These are phyloP conservation scores for Thalpophila matura DNA, from an alignment of 2,888 invertebrate species.

Conservation along the genomic window DNA sequence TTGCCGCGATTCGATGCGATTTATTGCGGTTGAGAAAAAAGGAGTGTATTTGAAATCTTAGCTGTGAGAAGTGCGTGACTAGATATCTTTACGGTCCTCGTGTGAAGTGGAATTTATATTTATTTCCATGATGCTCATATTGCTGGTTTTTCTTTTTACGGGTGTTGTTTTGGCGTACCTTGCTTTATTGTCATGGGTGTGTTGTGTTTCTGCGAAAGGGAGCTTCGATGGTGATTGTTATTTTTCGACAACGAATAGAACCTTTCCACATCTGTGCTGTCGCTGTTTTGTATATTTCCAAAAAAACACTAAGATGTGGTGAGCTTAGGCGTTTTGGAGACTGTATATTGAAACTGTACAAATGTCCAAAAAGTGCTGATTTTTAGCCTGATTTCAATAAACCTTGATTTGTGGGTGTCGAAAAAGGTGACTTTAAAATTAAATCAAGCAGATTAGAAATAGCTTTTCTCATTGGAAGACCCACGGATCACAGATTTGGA, in stretches of 20 bases:
- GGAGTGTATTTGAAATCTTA: constrained; percentile 70
- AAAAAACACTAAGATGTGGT: no score
- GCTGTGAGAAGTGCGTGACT: constrained; percentile 56
- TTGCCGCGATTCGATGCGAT: constrained; percentile 70
- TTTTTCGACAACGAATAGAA: background rate
- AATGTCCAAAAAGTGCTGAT: no score
- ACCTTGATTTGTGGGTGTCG: no score
- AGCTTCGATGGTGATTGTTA: background rate
- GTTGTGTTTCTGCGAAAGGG: background rate
- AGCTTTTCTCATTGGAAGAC: no score
- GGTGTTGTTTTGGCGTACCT: constrained; percentile 33
- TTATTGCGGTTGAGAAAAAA: constrained; percentile 71
- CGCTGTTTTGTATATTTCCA: no score
- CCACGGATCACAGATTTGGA: no score
- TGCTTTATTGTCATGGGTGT: constrained; percentile 33
- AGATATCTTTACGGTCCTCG: constrained; percentile 64
- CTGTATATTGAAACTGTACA: no score
- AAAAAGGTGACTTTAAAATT: no score
- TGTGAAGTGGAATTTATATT: constrained; percentile 62
- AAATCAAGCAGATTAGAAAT: no score
- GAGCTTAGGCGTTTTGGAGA: no score
- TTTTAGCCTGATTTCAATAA: no score
- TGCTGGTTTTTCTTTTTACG: constrained; percentile 48
- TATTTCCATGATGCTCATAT: constrained; percentile 62
- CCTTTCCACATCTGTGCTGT: no score